Evolutionary conservation across 1,140 invertebrate species (phyloP).

Genomic region (Protaetia brevitarsis): DNA sequence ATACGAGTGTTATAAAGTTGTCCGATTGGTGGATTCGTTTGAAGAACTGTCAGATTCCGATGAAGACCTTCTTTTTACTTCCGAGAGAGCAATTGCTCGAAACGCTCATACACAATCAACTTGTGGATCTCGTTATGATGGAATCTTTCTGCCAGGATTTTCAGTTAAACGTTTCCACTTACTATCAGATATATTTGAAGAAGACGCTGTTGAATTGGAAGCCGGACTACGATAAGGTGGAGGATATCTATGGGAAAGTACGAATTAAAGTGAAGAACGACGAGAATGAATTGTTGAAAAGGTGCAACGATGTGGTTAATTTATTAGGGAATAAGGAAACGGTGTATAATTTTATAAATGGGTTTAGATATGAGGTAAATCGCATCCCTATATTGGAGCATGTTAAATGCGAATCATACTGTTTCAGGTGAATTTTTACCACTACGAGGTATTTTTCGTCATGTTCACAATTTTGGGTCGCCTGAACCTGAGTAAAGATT

Average conservation of each 20-base stretch:
- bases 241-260: constrained; percentile 26
- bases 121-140: constrained; percentile 29
- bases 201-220: constrained; percentile 37
- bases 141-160: constrained; percentile 40
- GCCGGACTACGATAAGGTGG: constrained; percentile 34
- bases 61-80: constrained; percentile 33
- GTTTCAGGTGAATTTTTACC: constrained; percentile 41
- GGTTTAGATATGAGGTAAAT: constrained; percentile 29
- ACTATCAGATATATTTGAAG: constrained; percentile 36
- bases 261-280: constrained; percentile 29
- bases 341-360: constrained; percentile 24
- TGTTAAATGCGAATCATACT: constrained; percentile 32
- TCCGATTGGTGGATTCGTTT: constrained; percentile 40
- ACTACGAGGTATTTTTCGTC: constrained; percentile 43
- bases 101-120: constrained; percentile 30
- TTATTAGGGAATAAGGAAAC: constrained; percentile 28
- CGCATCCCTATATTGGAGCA: background rate
- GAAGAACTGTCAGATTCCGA: constrained; percentile 26
- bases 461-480: constrained; percentile 29
- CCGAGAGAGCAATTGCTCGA: constrained; percentile 31
- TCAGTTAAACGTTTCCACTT: constrained; percentile 32
- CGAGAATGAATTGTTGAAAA: constrained; percentile 27
- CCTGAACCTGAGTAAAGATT: constrained; percentile 12
- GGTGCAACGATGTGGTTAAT: constrained; percentile 31
- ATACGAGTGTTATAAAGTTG: background rate